phyloP scores from a whole-genome alignment of 2,113 vertebrate species.

The Thermophis baileyi region DNA sequence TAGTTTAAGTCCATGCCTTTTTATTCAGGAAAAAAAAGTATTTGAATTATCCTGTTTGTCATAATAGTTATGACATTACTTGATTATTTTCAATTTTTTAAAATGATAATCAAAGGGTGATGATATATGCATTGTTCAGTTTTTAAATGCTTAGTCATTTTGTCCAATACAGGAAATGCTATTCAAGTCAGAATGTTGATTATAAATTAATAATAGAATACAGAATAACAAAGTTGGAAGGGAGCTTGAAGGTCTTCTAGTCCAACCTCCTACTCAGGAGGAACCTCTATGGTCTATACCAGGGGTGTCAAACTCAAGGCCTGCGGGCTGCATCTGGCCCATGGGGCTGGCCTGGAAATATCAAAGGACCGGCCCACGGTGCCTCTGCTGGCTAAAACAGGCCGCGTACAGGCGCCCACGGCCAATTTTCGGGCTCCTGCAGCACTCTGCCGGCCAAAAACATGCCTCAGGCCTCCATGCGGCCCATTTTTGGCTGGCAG shows the following conservation, averaged over 20 bases:
- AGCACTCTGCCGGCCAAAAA: too few species aligned
- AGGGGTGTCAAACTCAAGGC: too few species aligned
- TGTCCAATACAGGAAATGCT: not conserved
- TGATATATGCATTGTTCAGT: not conserved
- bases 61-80: not conserved
- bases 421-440: too few species aligned
- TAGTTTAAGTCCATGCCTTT: not conserved
- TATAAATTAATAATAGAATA: not conserved
- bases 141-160: not conserved
- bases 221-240: not conserved
- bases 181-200: not conserved
- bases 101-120: slow-evolving; percentile 2
- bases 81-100: not conserved
- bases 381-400: too few species aligned
- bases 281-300: not conserved
- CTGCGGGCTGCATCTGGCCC: too few species aligned
- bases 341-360: too few species aligned
- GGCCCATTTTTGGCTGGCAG: too few species aligned
- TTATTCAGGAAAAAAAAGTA: not conserved
- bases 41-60: not conserved
- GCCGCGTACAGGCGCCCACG: accelerated
- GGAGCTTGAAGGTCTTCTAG: not conserved
- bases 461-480: too few species aligned
- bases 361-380: too few species aligned
- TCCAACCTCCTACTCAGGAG: not conserved